These are phyloP conservation scores for Operophtera brumata DNA, from an alignment of 2,888 invertebrate genomes.

Conservation along the genomic window DNA sequence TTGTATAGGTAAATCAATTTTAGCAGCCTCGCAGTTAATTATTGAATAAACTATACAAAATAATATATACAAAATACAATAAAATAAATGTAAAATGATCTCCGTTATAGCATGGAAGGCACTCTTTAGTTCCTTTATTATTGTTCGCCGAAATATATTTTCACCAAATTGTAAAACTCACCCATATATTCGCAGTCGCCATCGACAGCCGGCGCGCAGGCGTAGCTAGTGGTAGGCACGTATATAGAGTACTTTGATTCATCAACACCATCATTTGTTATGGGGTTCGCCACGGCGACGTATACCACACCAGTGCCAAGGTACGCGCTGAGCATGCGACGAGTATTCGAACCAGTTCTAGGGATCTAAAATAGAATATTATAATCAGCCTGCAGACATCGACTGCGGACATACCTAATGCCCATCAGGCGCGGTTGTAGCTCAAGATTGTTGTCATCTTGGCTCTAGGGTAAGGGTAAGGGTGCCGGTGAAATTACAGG, in stretches of 20 bases:
- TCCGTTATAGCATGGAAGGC: too few relatives aligned
- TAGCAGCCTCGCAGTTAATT: too few relatives aligned
- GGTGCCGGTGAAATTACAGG: too few relatives aligned
- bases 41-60: too few relatives aligned
- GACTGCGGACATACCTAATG: too few relatives aligned
- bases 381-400: background rate
- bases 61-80: too few relatives aligned
- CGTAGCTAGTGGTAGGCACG: constrained; percentile 84
- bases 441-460: too few relatives aligned
- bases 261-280: background rate
- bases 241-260: constrained; percentile 79
- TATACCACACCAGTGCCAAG: constrained; percentile 82
- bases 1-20: too few relatives aligned
- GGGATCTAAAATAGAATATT: constrained; percentile 9
- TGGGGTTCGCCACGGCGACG: constrained; percentile 71
- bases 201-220: constrained; percentile 77
- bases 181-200: constrained; percentile 78
- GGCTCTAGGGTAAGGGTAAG: too few relatives aligned
- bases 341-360: constrained; percentile 39
- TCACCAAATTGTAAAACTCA: constrained; percentile 46
- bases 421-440: too few relatives aligned
- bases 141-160: background rate
- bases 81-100: too few relatives aligned
- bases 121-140: too few relatives aligned
- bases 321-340: constrained; percentile 81